phyloP scores from a whole-genome alignment of 2,113 vertebrate species.

The Acrocephalus kingi region DNA sequence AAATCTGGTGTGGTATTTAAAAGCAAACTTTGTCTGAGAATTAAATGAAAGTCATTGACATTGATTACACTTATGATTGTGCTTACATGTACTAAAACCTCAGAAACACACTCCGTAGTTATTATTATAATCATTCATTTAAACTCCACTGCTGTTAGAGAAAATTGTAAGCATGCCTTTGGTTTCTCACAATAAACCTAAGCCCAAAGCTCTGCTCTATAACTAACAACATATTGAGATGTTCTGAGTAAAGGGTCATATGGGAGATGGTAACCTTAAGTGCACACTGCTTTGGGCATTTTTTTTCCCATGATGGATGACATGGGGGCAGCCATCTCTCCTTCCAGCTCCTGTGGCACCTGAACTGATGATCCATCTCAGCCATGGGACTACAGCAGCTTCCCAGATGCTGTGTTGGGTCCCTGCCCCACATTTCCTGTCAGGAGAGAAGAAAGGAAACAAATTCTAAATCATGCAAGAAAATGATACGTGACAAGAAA shows the following conservation, averaged over 20 bases:
- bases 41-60: constrained; percentile 41
- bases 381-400: neutral
- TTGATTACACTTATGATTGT: neutral
- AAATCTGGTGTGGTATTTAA: constrained; percentile 44
- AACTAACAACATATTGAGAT: neutral
- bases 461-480: neutral
- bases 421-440: neutral
- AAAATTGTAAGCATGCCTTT: neutral
- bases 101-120: neutral
- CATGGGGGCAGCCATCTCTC: neutral
- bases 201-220: neutral
- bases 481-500: neutral
- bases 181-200: neutral
- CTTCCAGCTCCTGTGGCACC: neutral
- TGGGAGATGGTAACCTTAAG: neutral
- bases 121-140: neutral
- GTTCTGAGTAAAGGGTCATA: neutral
- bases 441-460: neutral
- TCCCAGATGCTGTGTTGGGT: neutral
- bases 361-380: neutral
- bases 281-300: neutral
- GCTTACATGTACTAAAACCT: neutral
- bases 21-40: constrained; percentile 42
- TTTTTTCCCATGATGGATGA: neutral
- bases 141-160: neutral